These are phyloP conservation scores for Novumbra hubbsi DNA, from an alignment of 2,797 vertebrate species.

Conservation along the genomic window DNA sequence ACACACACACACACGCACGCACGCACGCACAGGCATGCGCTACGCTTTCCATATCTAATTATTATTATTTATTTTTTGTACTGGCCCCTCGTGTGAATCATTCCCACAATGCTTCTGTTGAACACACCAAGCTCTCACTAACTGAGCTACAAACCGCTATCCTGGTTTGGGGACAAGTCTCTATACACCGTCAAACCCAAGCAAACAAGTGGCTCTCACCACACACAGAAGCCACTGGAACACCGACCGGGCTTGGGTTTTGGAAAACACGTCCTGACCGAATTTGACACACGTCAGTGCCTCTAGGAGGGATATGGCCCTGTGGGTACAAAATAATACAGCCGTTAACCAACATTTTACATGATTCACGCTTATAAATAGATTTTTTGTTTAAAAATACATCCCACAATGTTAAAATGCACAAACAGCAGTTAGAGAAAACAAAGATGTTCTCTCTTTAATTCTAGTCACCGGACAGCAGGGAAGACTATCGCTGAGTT, in stretches of 20 bases:
- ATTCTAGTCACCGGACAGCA: conserved; percentile 20
- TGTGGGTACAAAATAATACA: conserved; percentile 48
- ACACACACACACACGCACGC: conserved; percentile 5
- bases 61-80: no score
- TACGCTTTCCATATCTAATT: no score
- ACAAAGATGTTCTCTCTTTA: background rate
- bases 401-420: background rate
- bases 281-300: conserved; percentile 97
- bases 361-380: background rate
- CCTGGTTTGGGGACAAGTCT: background rate
- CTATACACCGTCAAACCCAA: background rate
- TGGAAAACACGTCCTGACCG: conserved; percentile 96
- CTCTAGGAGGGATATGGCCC: conserved; percentile 95
- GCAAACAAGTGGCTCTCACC: conserved; percentile 77
- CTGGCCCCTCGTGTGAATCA: no score
- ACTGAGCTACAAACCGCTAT: no score
- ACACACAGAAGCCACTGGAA: conserved; percentile 95
- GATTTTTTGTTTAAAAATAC: background rate
- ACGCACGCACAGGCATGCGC: background rate
- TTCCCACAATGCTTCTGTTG: no score
- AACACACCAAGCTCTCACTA: no score
- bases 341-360: background rate
- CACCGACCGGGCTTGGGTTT: conserved; percentile 94
- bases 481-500: conserved; percentile 20
- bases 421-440: conserved; percentile 4